Conservation (phyloP, 2,888 invertebrate genomes). For the Clepsis dumicolana region DNA sequence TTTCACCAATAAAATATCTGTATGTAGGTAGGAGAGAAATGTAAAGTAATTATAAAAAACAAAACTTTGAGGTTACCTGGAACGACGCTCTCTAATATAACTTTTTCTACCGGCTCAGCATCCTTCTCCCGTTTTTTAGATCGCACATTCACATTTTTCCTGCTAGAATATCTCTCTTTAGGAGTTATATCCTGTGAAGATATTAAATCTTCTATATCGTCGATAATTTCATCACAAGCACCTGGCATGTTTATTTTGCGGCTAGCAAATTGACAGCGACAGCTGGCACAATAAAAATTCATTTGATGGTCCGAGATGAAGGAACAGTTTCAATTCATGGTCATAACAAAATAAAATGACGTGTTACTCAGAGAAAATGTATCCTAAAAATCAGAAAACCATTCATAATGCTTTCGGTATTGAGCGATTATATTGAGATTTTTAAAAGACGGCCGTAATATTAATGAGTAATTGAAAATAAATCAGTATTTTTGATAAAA, state of each 20-base stretch:
- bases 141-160: conserved; percentile 89
- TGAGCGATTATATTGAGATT: too few relatives aligned
- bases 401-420: too few relatives aligned
- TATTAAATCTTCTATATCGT: conserved; percentile 95
- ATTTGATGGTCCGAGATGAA: too few relatives aligned
- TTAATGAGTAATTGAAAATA: too few relatives aligned
- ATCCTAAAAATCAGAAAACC: too few relatives aligned
- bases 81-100: conserved; percentile 86
- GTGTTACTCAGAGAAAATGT: too few relatives aligned
- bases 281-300: too few relatives aligned
- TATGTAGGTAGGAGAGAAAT: not conserved
- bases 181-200: conserved; percentile 92
- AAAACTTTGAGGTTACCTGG: conserved; percentile 80
- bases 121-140: conserved; percentile 82
- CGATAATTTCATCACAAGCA: conserved; percentile 89
- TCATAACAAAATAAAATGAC: too few relatives aligned
- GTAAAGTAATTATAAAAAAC: conserved; percentile 3
- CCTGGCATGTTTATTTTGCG: conserved; percentile 81
- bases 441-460: too few relatives aligned
- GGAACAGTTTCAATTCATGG: too few relatives aligned
- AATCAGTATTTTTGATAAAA: not conserved
- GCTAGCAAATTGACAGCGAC: conserved; percentile 3
- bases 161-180: conserved; percentile 90
- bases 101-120: conserved; percentile 72
- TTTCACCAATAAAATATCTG: not conserved